Percentiles rank a stretch among this genome's conserved stretches.
phyloP scores from a whole-genome alignment of 53 echinoderm and acorn worm species.

The Paracentrotus lividus region DNA sequence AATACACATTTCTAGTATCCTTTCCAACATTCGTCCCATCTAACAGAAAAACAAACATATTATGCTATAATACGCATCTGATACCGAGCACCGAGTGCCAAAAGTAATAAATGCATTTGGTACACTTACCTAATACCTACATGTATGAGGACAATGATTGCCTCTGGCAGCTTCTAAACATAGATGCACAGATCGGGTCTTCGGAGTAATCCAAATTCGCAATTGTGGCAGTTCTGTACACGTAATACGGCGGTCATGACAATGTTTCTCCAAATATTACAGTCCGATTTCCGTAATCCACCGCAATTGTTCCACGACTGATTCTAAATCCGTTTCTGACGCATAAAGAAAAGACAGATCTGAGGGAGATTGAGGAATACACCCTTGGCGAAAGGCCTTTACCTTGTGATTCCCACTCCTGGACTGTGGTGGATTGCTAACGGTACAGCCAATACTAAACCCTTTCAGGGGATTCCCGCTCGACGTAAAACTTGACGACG shows the following conservation, averaged over 20 bases:
- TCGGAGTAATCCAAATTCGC: constrained; percentile 25
- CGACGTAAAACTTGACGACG: neutral
- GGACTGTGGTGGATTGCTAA: neutral
- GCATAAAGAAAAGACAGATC: neutral
- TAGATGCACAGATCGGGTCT: neutral
- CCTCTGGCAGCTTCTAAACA: constrained; percentile 42
- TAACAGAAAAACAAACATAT: neutral
- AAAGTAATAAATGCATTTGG: neutral
- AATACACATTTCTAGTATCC: too few species aligned
- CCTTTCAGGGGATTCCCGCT: neutral
- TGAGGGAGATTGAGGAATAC: neutral
- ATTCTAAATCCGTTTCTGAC: neutral
- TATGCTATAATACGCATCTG: neutral
- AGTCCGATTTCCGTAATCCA: neutral
- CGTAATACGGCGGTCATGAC: neutral
- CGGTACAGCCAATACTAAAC: neutral
- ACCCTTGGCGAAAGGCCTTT: neutral
- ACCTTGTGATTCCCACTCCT: neutral
- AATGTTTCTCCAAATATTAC: constrained; percentile 12
- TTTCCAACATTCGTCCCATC: too few species aligned
- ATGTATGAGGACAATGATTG: neutral
- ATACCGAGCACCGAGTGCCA: neutral
- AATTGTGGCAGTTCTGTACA: neutral
- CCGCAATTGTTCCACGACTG: neutral
- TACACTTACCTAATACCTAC: constrained; percentile 49